phyloP scores from a whole-genome alignment of 2,113 vertebrate species.

The Bombycilla garrulus region DNA sequence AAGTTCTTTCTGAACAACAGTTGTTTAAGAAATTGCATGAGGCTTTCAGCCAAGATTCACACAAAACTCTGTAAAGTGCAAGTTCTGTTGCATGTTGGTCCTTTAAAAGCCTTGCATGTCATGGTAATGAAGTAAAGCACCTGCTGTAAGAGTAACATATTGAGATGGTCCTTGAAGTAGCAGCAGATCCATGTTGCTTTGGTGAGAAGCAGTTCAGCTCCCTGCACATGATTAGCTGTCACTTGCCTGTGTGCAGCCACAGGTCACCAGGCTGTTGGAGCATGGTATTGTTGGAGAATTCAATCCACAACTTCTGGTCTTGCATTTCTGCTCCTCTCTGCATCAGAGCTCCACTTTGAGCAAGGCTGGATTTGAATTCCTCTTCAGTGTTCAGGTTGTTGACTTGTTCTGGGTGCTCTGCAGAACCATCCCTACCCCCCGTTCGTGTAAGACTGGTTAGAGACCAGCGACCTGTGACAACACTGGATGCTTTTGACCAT shows the following conservation, averaged over 20 bases:
- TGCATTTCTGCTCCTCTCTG: background rate
- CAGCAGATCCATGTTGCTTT: background rate
- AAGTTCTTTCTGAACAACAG: background rate
- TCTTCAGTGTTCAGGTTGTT: background rate
- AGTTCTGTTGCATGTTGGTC: background rate
- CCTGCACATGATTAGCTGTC: background rate
- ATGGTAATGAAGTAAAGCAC: background rate
- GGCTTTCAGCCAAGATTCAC: background rate
- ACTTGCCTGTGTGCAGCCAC: background rate
- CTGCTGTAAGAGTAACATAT: background rate
- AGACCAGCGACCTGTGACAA: background rate
- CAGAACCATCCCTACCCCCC: background rate
- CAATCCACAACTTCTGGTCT: background rate
- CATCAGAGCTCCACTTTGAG: background rate
- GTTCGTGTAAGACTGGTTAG: background rate
- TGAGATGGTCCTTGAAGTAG: background rate
- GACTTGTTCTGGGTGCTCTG: background rate
- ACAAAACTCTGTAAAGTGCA: background rate
- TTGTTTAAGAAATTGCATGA: background rate
- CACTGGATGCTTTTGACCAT: background rate
- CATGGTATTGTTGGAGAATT: background rate
- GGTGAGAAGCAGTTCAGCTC: background rate
- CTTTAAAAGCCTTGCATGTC: background rate
- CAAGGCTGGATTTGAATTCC: background rate
- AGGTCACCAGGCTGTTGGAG: background rate